phyloP scores from a whole-genome alignment of 2,113 vertebrate genomes.

The Casuarius casuarius region DNA sequence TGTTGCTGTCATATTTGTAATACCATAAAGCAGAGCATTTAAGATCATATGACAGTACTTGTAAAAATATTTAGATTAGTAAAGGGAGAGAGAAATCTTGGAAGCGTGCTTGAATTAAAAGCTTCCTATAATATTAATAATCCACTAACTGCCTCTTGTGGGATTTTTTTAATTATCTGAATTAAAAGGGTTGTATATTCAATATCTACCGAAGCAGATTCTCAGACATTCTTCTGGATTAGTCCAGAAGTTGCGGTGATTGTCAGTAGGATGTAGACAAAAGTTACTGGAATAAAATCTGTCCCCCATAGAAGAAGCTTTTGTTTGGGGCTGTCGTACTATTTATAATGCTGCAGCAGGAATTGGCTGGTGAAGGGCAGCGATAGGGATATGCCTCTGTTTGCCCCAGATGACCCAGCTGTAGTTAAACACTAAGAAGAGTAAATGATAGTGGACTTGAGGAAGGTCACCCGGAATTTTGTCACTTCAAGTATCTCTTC shows the following conservation, averaged over 20 bases:
- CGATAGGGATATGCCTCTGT: neutral
- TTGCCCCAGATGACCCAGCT: neutral
- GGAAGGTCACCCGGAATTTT: neutral
- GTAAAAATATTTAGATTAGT: constrained; percentile 58
- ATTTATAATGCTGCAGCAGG: neutral
- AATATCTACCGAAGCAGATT: neutral
- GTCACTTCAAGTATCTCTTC: neutral
- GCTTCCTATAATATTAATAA: constrained; percentile 15
- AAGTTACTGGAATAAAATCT: neutral
- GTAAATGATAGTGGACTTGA: neutral
- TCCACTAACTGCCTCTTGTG: neutral
- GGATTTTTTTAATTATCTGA: neutral
- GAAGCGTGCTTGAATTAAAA: constrained; percentile 17
- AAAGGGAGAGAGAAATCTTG: neutral
- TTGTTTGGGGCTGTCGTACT: neutral
- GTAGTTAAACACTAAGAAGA: neutral
- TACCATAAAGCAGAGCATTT: constrained; percentile 18
- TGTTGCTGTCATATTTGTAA: constrained; percentile 57
- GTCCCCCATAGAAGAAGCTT: rapidly evolving
- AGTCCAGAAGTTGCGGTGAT: neutral
- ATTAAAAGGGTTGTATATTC: neutral
- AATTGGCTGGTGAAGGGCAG: neutral
- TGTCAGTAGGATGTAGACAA: neutral
- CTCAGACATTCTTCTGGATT: neutral
- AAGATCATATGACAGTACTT: constrained; percentile 54